Evolutionary conservation across 2,797 vertebrate genomes (phyloP).

Genomic region (Sebastes reedi): DNA sequence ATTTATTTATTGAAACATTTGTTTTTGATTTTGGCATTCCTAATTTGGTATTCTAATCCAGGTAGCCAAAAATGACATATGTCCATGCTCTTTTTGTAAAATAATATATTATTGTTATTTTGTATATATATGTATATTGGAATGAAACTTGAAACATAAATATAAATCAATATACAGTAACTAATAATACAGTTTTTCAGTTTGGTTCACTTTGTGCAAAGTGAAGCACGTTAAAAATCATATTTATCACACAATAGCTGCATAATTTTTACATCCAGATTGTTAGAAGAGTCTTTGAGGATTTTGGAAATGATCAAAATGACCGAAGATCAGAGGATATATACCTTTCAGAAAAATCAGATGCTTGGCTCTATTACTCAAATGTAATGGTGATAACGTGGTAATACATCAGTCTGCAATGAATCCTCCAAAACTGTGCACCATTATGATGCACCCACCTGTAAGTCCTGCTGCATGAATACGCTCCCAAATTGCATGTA

Average conservation of each 20-base stretch:
- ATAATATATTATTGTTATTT: neutral
- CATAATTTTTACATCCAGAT: neutral
- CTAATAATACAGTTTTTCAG: neutral
- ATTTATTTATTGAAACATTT: too few species aligned
- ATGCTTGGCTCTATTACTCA: neutral
- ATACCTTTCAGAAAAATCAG: neutral
- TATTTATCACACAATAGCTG: neutral
- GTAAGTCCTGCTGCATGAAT: constrained; percentile 6
- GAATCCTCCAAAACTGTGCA: neutral
- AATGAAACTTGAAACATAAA: neutral
- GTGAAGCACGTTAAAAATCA: neutral
- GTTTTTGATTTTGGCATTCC: too few species aligned
- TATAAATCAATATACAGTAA: neutral
- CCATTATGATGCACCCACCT: neutral
- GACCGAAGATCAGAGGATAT: neutral
- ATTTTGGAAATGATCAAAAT: neutral
- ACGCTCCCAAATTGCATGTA: constrained; percentile 7
- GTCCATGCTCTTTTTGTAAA: neutral
- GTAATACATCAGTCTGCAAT: neutral
- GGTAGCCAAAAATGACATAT: neutral
- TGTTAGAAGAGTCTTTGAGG: neutral
- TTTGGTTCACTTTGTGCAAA: too few species aligned
- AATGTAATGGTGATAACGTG: neutral
- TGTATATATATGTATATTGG: neutral
- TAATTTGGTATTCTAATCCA: neutral